Percentiles rank a stretch among this genome's conserved stretches.
Evolutionary conservation across 2,113 vertebrate species (phyloP).

Genomic region (Cyanoderma ruficeps): DNA sequence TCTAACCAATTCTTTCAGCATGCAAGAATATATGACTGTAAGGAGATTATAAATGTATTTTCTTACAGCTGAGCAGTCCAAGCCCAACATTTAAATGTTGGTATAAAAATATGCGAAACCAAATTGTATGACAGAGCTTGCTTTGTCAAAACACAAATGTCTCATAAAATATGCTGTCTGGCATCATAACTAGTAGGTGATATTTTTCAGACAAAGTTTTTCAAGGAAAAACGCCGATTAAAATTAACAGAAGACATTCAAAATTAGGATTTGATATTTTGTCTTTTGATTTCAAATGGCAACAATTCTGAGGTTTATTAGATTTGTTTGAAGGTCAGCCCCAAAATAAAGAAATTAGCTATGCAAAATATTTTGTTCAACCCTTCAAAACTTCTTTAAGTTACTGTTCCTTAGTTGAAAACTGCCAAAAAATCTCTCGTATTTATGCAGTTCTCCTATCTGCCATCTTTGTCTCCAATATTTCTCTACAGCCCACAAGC

Average conservation of each 20-base stretch:
- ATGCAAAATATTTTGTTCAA: not conserved
- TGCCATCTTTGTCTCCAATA: not conserved
- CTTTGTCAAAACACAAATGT: conserved; percentile 70
- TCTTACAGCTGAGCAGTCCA: conserved; percentile 49
- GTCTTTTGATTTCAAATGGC: not conserved
- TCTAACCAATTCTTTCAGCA: not conserved
- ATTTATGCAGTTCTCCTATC: not conserved
- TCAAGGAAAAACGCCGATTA: not conserved
- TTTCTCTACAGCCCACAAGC: not conserved
- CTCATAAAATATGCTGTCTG: conserved; percentile 56
- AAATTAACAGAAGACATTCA: not conserved
- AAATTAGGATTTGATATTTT: not conserved
- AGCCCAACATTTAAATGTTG: conserved; percentile 59
- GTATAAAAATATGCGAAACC: conserved; percentile 48
- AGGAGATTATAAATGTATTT: conserved; percentile 53
- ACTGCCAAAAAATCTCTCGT: accelerated
- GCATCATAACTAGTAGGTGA: conserved; percentile 1
- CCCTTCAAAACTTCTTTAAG: not conserved
- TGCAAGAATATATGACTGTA: not conserved
- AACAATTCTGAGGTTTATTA: not conserved
- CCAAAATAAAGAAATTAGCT: not conserved
- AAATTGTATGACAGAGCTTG: conserved; percentile 58
- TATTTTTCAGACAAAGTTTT: not conserved
- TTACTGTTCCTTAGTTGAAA: not conserved
- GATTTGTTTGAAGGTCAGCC: not conserved